Evolutionary conservation across 2,113 vertebrate genomes (phyloP), one percentile per base, ranked within the genome.

Genomic region (Galbula dea): DNA sequence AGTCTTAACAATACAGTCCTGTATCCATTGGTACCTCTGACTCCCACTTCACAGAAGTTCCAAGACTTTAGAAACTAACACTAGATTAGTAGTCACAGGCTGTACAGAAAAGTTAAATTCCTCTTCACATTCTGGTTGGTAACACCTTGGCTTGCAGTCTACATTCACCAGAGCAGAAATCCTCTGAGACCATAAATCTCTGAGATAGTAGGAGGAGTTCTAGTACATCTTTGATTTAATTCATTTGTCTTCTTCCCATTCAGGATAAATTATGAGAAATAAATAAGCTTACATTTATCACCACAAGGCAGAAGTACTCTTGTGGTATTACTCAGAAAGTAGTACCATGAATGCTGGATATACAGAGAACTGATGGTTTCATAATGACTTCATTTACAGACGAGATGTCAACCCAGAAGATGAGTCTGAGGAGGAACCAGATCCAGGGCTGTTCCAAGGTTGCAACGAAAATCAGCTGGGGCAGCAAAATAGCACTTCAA

Each of bases 381-480:
- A 36, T 37, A 37, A 82, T 55, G 4, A 46, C 4, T 94, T 95
- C 6, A 37, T 75, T 96, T 94, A 30, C 89, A 97, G 97, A 48
- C 88, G 95, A 96, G 90, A 89, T 27, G 15, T 69, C 69, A 41
- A 1, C 41, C 21, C 87, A 45, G 24, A 91, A 54, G 59, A 72
- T 26, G 87, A 92, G 7, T 30, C 54, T 52, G 92, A 90, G 34
- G 89, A 89, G 8, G 85, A 93, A 59, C 95, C 93, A 90, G 90
- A 97, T 36, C 8, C 94, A 54, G 97, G 97, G 7, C 92, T 97
- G 12, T 73, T 83, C 59, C 90, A 93, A 83, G 95, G 83, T 1
- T 97, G 97, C 65, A 90, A 4, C 17, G 11, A 66, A 77, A 76
- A 68, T 37, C 39, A 95, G 41, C 87, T 97, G 45, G 30, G 1